Evolutionary conservation across 2,888 invertebrate genomes (phyloP).

Genomic region (Conus canariensis): DNA sequence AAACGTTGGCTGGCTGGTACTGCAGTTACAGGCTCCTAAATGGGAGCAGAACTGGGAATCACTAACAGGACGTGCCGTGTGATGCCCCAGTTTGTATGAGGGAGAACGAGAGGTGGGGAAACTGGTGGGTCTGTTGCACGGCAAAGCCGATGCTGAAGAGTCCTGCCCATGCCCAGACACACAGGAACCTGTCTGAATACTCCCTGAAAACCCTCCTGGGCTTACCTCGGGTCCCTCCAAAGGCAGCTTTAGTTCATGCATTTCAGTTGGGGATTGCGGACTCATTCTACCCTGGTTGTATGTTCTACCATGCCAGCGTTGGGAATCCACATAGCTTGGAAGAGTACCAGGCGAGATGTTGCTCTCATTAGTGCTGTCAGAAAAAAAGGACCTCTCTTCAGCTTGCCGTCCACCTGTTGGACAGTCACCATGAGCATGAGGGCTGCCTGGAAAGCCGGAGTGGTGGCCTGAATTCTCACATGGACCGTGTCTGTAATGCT

Average conservation of each 20-base stretch:
- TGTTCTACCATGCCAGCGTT: neutral
- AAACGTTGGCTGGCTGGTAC: neutral
- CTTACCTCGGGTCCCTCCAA: neutral
- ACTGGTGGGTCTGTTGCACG: neutral
- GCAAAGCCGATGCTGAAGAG: neutral
- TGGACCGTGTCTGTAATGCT: neutral
- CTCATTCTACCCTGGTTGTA: too few relatives aligned
- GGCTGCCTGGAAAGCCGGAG: neutral
- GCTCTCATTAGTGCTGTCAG: neutral
- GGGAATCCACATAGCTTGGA: conserved; percentile 11
- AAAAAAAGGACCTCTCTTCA: neutral
- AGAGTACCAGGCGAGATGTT: neutral
- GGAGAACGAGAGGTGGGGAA: neutral
- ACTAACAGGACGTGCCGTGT: neutral
- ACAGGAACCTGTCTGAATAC: too few relatives aligned
- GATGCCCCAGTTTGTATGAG: neutral
- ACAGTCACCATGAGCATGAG: too few relatives aligned
- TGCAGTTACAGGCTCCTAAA: neutral
- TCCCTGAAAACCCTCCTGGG: neutral
- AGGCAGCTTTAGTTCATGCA: neutral
- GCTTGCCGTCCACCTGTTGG: neutral
- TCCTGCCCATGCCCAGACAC: too few relatives aligned
- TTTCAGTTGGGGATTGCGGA: neutral
- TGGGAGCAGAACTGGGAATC: neutral
- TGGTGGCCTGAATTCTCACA: neutral